Evolutionary conservation across 2,888 invertebrate genomes (phyloP).

Genomic region (Belgica antarctica): DNA sequence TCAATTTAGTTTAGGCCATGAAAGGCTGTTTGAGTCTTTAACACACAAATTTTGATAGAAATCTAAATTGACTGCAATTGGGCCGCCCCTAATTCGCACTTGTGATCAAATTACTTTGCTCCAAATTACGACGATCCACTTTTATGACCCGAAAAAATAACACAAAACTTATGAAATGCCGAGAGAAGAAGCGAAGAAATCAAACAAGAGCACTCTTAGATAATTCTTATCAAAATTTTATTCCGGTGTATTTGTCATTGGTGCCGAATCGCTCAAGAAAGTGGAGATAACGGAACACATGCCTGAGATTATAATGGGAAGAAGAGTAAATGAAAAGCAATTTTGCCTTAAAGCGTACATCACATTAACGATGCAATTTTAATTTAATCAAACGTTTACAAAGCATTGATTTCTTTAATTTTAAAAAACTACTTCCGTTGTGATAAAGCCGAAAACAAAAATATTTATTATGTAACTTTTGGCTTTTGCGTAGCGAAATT

Average conservation of each 20-base stretch:
- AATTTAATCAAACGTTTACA: neutral
- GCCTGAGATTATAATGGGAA: conserved; percentile 14
- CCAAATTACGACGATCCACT: neutral
- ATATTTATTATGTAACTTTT: no score
- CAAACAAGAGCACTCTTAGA: neutral
- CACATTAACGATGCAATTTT: neutral
- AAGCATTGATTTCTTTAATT: conserved; percentile 6
- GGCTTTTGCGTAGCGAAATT: no score
- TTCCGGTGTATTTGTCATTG: no score
- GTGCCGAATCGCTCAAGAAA: neutral
- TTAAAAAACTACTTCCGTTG: no score
- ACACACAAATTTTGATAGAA: neutral
- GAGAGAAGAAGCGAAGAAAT: neutral
- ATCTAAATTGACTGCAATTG: neutral
- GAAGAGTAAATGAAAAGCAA: neutral
- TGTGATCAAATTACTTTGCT: neutral
- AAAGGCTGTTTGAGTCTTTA: no score
- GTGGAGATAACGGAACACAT: neutral
- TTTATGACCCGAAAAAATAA: neutral
- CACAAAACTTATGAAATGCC: neutral
- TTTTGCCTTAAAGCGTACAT: conserved; percentile 16
- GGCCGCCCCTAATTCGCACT: no score
- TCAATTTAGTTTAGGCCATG: no score
- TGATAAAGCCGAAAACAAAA: neutral
- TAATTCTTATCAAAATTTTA: neutral